A percentile compares a stretch with the other conserved stretches of the same genome.
Conservation (phyloP, 2,888 invertebrate genomes). For the Tetheella fluctuosa region DNA sequence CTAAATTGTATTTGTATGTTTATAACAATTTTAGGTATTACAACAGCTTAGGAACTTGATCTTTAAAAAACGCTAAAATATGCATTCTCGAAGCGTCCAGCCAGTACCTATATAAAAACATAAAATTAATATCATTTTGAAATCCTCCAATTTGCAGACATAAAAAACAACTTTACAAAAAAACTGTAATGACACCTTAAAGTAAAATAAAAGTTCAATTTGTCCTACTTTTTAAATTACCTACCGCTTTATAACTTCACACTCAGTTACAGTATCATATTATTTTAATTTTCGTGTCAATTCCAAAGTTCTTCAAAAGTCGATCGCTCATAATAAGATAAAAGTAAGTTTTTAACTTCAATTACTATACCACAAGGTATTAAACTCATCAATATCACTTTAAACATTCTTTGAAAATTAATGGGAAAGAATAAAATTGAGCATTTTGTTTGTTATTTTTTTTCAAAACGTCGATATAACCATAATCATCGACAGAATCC, state of each 20-base stretch:
- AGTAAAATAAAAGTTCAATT: background rate
- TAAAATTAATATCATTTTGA: too few relatives aligned
- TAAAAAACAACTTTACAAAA: background rate
- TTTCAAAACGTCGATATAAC: background rate
- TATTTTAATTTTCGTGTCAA: constrained; percentile 5
- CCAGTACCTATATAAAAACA: too few relatives aligned
- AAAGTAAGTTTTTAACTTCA: constrained; percentile 38
- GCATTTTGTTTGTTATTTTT: background rate
- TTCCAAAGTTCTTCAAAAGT: constrained; percentile 30
- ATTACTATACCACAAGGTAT: constrained; percentile 36
- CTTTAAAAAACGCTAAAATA: too few relatives aligned
- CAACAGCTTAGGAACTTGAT: too few relatives aligned
- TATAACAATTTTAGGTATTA: too few relatives aligned
- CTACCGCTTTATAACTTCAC: background rate
- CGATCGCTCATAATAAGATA: constrained; percentile 48
- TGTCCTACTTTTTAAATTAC: background rate
- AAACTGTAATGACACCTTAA: background rate
- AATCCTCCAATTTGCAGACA: background rate
- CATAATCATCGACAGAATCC: too few relatives aligned
- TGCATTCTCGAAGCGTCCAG: too few relatives aligned
- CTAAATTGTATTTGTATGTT: too few relatives aligned
- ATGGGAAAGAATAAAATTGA: background rate
- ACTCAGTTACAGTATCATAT: background rate
- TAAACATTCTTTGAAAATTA: constrained; percentile 35
- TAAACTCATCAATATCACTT: constrained; percentile 58